phyloP scores from a whole-genome alignment of 2,797 vertebrate genomes.

The Peromyscus eremicus region DNA sequence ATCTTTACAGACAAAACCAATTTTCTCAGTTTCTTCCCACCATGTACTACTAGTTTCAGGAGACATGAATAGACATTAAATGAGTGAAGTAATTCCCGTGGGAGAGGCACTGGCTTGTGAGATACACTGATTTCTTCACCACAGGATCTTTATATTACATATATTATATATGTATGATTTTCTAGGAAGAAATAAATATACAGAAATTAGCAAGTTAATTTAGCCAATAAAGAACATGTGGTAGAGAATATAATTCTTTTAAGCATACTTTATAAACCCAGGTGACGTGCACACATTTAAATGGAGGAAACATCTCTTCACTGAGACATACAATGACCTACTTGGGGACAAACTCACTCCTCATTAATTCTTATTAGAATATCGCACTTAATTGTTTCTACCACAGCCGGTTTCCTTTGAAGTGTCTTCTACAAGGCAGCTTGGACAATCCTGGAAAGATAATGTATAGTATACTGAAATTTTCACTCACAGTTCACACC shows the following conservation, averaged over 20 bases:
- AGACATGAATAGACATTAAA: constrained; percentile 52
- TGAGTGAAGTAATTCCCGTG: constrained; percentile 38
- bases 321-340: background rate
- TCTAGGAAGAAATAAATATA: constrained; percentile 17
- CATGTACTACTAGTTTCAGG: background rate
- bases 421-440: background rate
- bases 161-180: background rate
- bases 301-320: background rate
- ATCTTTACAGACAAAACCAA: constrained; percentile 48
- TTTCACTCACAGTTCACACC: background rate
- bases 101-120: background rate
- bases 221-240: background rate
- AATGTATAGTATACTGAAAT: background rate
- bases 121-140: constrained; percentile 37
- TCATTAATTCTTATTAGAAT: background rate
- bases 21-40: constrained; percentile 58
- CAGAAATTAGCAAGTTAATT: constrained; percentile 57
- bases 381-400: background rate
- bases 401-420: background rate
- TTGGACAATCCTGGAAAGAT: background rate
- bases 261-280: background rate
- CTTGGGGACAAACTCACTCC: background rate
- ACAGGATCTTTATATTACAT: constrained; percentile 10
- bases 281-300: background rate
- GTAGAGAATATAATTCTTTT: background rate